A percentile compares a stretch with the other conserved stretches of the same genome.
These are phyloP conservation scores for Sinella curviseta DNA, from an alignment of 1,140 invertebrate species.

Conservation along the genomic window DNA sequence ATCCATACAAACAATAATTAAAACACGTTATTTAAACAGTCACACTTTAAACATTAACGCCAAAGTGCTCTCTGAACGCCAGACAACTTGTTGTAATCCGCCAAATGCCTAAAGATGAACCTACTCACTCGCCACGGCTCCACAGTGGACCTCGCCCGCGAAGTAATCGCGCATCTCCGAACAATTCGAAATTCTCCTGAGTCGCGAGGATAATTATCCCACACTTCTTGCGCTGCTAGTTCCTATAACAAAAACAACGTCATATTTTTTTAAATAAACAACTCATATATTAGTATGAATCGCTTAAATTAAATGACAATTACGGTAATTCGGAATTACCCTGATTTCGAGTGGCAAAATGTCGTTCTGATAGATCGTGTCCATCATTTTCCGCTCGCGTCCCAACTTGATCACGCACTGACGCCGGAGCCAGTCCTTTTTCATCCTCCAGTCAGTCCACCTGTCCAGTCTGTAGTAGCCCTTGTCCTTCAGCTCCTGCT, in stretches of 20 bases:
- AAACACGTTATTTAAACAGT: too few species aligned
- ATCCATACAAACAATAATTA: too few species aligned
- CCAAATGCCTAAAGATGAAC: slow-evolving; percentile 81
- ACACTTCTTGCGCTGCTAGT: slow-evolving; percentile 70
- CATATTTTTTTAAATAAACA: neutral
- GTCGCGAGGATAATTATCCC: slow-evolving; percentile 69
- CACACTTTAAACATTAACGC: too few species aligned
- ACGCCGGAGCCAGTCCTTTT: slow-evolving; percentile 77
- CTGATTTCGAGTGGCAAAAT: slow-evolving; percentile 75
- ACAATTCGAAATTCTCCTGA: slow-evolving; percentile 65
- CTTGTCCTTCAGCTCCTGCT: neutral
- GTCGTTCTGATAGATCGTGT: slow-evolving; percentile 75
- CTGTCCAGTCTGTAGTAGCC: neutral
- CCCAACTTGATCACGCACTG: slow-evolving; percentile 70
- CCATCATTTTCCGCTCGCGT: slow-evolving; percentile 69
- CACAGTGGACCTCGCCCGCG: slow-evolving; percentile 71
- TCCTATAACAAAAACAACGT: slow-evolving; percentile 56
- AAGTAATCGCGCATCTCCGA: slow-evolving; percentile 77
- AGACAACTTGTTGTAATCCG: slow-evolving; percentile 85
- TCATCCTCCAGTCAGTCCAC: slow-evolving; percentile 76
- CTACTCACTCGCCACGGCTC: slow-evolving; percentile 78
- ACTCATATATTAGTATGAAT: too few species aligned
- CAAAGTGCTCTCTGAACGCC: slow-evolving; percentile 84
- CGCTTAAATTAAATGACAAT: too few species aligned
- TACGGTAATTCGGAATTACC: slow-evolving; percentile 47